Evolutionary conservation across 2,113 vertebrate species (phyloP).

Genomic region (Globicephala melas): DNA sequence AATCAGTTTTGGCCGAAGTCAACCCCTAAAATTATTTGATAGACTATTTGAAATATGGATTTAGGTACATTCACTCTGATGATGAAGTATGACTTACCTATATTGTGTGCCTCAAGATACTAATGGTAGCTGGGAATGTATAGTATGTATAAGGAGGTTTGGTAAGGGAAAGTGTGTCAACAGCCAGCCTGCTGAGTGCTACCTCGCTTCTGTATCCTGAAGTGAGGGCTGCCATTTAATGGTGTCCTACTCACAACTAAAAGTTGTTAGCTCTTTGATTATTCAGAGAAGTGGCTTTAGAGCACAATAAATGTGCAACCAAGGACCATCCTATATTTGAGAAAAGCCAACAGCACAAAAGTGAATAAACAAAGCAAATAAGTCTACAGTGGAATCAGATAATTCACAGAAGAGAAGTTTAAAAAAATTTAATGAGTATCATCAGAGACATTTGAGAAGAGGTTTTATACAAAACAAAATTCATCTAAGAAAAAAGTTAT

Average conservation of each 20-base stretch:
- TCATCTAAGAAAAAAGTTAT: neutral
- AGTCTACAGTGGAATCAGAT: neutral
- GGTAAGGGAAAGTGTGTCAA: neutral
- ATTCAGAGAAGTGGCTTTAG: neutral
- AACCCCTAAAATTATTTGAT: neutral
- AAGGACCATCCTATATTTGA: neutral
- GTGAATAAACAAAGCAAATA: neutral
- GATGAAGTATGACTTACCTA: neutral
- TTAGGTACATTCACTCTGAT: neutral
- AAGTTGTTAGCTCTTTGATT: neutral
- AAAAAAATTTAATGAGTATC: neutral
- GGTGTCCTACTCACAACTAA: neutral
- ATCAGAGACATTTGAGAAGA: neutral
- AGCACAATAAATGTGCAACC: neutral
- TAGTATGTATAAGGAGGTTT: neutral
- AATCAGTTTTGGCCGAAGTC: neutral
- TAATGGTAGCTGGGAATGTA: neutral
- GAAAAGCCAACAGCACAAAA: neutral
- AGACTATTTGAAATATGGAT: neutral
- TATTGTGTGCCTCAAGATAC: neutral
- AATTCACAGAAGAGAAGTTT: slow-evolving; percentile 1
- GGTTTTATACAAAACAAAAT: neutral
- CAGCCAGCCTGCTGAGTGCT: neutral
- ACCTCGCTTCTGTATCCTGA: neutral
- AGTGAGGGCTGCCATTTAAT: neutral